Evolutionary conservation across 1,140 invertebrate species (phyloP).

Genomic region (Drosophila arizonae): DNA sequence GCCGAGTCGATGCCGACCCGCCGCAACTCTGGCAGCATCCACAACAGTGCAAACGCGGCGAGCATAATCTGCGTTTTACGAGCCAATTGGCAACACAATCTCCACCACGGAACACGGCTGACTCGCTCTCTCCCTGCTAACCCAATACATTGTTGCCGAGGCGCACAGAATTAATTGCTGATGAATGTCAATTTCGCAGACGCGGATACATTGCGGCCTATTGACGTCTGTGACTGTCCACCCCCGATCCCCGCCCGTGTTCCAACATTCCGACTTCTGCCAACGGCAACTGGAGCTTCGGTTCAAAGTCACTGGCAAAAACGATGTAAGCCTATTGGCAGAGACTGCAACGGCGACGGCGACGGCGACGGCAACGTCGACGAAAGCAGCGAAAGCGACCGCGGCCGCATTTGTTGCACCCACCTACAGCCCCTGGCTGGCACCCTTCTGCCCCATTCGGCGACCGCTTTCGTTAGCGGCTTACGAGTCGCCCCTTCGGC

Average conservation of each 20-base stretch:
- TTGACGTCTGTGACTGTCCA: background rate
- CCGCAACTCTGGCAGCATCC: conserved; percentile 34
- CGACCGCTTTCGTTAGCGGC: conserved; percentile 42
- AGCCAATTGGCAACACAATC: conserved; percentile 73
- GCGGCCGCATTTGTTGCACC: conserved; percentile 38
- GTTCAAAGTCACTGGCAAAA: conserved; percentile 82
- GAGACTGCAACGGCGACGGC: conserved; percentile 33
- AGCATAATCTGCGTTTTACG: conserved; percentile 68
- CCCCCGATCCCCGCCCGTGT: no score
- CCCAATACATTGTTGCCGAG: conserved; percentile 73
- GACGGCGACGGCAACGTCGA: conserved; percentile 32
- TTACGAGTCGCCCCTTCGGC: conserved; percentile 36
- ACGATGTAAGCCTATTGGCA: conserved; percentile 68
- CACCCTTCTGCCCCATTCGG: conserved; percentile 3
- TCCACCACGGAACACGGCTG: conserved; percentile 11
- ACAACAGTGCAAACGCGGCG: conserved; percentile 12
- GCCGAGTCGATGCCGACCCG: conserved; percentile 44
- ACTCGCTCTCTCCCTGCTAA: conserved; percentile 9
- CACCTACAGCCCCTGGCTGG: background rate
- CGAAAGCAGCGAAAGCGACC: conserved; percentile 33
- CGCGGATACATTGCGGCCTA: conserved; percentile 1
- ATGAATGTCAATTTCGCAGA: conserved; percentile 67
- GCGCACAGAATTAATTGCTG: conserved; percentile 80
- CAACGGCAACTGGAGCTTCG: conserved; percentile 27
- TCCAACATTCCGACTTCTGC: background rate